Evolutionary conservation across 2,888 invertebrate genomes (phyloP), one percentile per base, ranked within the genome.

Genomic region (Psylliodes chrysocephalus): DNA sequence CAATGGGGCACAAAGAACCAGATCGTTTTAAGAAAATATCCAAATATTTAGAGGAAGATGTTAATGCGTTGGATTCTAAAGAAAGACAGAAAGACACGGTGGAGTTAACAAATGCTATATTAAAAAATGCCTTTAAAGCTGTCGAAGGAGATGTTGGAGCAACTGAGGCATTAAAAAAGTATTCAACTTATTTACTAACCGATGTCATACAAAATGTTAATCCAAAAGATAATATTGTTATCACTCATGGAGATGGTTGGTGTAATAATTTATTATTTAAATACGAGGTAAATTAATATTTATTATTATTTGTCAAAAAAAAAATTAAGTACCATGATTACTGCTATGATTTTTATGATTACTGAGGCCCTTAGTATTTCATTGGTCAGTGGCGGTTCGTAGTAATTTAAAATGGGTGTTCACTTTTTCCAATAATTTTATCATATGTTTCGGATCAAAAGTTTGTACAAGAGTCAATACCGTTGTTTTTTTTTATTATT

Each of bases 191-290:
- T 10, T 10, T 60, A 53, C 42, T 30, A 12, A n/a, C 19, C 52
- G 6, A 8, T 2, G 12, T 12, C 8, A 1, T 8, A 44, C n/a
- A 19, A 22, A 7, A 44, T 53, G 0, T 35, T 40, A 10, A 35
- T 12, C 35, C 35, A 4, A 17, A 53, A 10, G 30, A 25, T 8
- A 47, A 52, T 1, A 17, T 64, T 8, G 22, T 74, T 10, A 42
- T 78, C 5, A 55, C 63, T 12, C 76, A 78, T 56, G 74, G 72
- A 1, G 78, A 78, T 67, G 70, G 73, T 57, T 78, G 77, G 78
- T 73, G 72, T 40, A 75, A 75, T 42, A 78, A 77, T 54, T 63
- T 76, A 60, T 63, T 77, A 59, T 72, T 70, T 44, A 71, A 68
- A 60, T 71, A 71, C 42, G 55, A 68, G 57, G 72, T 72, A 62